Conservation (phyloP, 2,797 vertebrate genomes). For the Amazona finschi region DNA sequence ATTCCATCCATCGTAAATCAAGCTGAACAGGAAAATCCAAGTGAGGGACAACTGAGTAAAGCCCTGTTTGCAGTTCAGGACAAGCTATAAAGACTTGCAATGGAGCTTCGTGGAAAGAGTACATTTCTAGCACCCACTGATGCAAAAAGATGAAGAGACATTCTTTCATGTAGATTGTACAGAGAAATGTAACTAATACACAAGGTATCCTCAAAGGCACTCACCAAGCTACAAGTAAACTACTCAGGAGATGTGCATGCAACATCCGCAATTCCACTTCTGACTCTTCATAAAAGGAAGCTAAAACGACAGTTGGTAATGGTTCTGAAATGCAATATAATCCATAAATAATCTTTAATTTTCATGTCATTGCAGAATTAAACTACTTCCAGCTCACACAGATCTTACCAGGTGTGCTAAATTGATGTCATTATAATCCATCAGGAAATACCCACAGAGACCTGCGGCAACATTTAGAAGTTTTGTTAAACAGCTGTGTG, state of each 20-base stretch:
- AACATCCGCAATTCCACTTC: background rate
- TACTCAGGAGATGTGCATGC: background rate
- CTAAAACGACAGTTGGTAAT: conserved; percentile 45
- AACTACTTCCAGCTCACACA: conserved; percentile 70
- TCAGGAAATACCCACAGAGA: conserved; percentile 80
- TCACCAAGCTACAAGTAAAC: conserved; percentile 1
- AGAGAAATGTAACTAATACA: background rate
- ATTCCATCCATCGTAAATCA: background rate
- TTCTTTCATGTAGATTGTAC: background rate
- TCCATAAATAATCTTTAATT: conserved; percentile 74
- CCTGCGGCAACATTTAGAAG: conserved; percentile 68
- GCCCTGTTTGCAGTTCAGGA: background rate
- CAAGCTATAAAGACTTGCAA: background rate
- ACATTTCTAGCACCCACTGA: background rate
- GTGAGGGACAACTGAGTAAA: background rate
- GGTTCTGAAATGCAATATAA: conserved; percentile 56
- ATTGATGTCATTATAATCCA: conserved; percentile 80
- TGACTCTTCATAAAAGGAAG: conserved; percentile 22
- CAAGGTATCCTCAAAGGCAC: background rate
- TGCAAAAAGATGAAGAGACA: background rate
- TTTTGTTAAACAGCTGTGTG: conserved; percentile 80
- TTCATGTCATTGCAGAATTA: conserved; percentile 76
- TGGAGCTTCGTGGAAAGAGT: background rate
- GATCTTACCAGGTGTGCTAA: conserved; percentile 79
- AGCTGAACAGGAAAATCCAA: background rate